Evolutionary conservation across 2,888 invertebrate species (phyloP), one percentile per base, ranked within the genome.

Genomic region (Andrena praecox): DNA sequence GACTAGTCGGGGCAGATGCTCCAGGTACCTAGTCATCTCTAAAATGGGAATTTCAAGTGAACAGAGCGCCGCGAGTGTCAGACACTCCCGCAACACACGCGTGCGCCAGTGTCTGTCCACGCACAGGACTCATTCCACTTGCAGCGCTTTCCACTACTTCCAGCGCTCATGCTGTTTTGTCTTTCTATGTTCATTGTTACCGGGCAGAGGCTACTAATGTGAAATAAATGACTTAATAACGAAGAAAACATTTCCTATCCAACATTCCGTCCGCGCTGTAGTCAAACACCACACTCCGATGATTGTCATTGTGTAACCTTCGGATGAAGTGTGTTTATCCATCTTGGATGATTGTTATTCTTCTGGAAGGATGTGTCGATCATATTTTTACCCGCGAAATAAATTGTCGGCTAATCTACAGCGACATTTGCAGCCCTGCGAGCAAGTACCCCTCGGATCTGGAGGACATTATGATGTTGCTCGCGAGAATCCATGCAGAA

Each of bases 381-480:
- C 54, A 42, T 16, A 42, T 68, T 63, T 73, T 64, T 42, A 50
- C 10, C 7, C 8, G 29, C 4, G 54, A 66, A 59, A 70, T 66
- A 29, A 50, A 69, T 74, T 48, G 64, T 62, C 66, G 52, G 48
- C 70, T 70, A 70, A 82, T 82, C 66, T 66, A 60, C 63, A 31
- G 33, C 81, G 81, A 69, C 82, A 64, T 72, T 81, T 64, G 52
- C 64, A 56, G 48, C 60, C 31, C 33, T 42, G 33, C 20, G 60
- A 35, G 29, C 33, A 31, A 16, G 56, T 35, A 4, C 48, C 31
- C 29, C 52, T 69, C 20, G 60, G 54, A 54, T 56, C n/a, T 16
- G 70, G 76, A 84, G 86, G 56, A 56, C 86, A 86, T 87, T 82
- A 80, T 74, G 78, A 87, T 72, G 77, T 76, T 63, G 63, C 52